Evolutionary conservation across 2,888 invertebrate genomes (phyloP).

Genomic region (Drosophila niveifrons): DNA sequence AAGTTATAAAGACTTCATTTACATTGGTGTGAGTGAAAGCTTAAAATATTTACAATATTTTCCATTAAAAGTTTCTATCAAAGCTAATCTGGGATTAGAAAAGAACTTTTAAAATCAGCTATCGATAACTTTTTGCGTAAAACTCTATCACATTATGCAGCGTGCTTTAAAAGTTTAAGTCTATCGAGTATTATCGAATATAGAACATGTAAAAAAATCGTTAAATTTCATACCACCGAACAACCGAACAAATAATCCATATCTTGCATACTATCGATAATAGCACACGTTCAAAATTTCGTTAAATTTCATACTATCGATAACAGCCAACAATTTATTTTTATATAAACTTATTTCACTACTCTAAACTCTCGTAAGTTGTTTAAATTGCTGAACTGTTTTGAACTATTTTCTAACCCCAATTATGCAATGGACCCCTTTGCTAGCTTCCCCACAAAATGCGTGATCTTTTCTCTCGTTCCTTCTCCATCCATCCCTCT

Average conservation of each 20-base stretch:
- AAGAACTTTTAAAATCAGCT: no score
- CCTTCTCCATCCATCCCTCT: not conserved
- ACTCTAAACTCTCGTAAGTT: not conserved
- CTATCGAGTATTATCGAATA: not conserved
- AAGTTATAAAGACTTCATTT: no score
- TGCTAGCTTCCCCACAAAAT: not conserved
- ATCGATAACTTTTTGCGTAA: no score
- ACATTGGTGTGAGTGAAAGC: no score
- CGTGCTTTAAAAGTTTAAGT: not conserved
- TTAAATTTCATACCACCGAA: not conserved
- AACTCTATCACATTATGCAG: no score
- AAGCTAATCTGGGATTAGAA: no score
- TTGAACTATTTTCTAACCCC: constrained; percentile 1
- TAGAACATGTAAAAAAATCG: not conserved
- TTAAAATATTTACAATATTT: no score
- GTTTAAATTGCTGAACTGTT: not conserved
- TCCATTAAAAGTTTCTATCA: no score
- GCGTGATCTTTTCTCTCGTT: not conserved
- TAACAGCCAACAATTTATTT: not conserved
- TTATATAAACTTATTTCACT: not conserved
- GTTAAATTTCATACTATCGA: not conserved
- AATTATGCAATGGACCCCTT: not conserved
- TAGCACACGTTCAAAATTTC: no score
- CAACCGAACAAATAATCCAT: not conserved
- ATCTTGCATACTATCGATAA: not conserved